Conservation (phyloP, 2,797 vertebrate species). For the Babyrousa celebensis region DNA sequence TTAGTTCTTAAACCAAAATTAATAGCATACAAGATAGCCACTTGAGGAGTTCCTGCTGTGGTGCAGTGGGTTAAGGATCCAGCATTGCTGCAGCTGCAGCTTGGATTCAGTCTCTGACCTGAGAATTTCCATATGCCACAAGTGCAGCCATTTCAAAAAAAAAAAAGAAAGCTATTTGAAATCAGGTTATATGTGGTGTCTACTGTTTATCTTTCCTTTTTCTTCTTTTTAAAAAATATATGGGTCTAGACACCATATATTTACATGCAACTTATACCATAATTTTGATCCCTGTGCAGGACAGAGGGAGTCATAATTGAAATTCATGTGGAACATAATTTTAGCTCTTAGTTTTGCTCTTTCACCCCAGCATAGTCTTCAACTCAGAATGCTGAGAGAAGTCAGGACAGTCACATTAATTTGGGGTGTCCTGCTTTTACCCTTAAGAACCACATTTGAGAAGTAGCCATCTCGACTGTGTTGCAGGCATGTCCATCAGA, state of each 20-base stretch:
- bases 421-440: neutral
- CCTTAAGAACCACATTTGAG: conserved; percentile 86
- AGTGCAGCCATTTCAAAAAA: no score
- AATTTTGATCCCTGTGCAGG: neutral
- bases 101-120: no score
- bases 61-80: no score
- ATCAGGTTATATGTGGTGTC: neutral
- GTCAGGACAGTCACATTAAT: neutral
- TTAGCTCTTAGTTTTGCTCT: conserved; percentile 18
- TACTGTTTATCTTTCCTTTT: neutral
- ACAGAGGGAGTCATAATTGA: neutral
- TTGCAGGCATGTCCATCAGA: conserved; percentile 97
- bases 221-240: neutral
- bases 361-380: neutral
- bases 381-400: neutral
- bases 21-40: neutral
- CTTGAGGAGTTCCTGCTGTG: neutral
- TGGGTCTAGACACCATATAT: neutral
- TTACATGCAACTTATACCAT: neutral
- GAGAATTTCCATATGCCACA: no score
- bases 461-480: conserved; percentile 83
- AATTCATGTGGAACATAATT: neutral
- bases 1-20: conserved; percentile 18
- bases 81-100: no score
- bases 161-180: neutral